Conservation (phyloP, 2,888 invertebrate species). For the Peribatodes rhomboidaria region DNA sequence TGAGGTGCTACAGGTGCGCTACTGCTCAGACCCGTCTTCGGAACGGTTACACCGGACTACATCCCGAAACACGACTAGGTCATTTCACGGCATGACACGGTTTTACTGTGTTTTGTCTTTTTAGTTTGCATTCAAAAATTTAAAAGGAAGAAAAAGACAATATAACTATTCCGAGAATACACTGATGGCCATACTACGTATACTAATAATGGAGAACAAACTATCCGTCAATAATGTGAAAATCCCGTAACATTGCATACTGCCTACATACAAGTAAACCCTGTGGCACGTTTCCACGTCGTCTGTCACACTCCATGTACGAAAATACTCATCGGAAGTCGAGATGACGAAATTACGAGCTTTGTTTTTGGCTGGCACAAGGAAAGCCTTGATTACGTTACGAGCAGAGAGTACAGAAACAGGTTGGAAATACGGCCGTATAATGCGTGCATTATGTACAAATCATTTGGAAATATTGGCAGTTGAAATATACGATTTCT, state of each 20-base stretch:
- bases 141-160: no score
- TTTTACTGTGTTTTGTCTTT: no score
- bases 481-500: no score
- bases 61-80: no score
- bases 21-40: no score
- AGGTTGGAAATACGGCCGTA: conserved; percentile 7
- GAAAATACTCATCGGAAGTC: conserved; percentile 56
- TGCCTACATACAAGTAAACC: background rate
- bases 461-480: background rate
- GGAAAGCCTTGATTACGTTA: conserved; percentile 36
- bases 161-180: no score
- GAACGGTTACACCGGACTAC: no score
- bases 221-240: background rate
- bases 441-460: background rate
- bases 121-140: no score
- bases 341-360: conserved; percentile 45
- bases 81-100: no score
- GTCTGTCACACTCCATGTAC: conserved; percentile 56
- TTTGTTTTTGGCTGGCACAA: conserved; percentile 45
- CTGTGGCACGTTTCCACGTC: conserved; percentile 57
- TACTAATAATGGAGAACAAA: background rate
- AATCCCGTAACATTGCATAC: conserved; percentile 8
- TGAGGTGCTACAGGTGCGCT: no score
- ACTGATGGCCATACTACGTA: no score
- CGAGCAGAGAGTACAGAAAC: conserved; percentile 17